These are phyloP conservation scores for Frankliniella intonsa DNA, from an alignment of 2,888 invertebrate genomes.

Conservation along the genomic window DNA sequence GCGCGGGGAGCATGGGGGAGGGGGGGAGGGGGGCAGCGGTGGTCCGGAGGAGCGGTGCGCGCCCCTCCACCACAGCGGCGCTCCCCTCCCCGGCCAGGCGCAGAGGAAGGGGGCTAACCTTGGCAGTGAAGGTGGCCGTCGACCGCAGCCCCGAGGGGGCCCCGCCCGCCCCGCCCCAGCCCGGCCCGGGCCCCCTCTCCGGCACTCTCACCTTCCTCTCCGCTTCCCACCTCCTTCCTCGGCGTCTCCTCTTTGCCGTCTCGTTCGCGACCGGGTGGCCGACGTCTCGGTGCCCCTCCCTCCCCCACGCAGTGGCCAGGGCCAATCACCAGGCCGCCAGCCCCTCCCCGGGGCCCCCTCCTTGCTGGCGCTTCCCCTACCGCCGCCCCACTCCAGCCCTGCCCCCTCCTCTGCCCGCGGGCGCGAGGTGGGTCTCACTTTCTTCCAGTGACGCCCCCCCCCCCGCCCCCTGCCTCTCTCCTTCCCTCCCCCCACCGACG, in stretches of 20 bases:
- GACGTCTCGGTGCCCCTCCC: too few relatives aligned
- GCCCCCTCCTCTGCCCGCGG: background rate
- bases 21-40: background rate
- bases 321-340: too few relatives aligned
- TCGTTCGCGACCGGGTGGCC: background rate
- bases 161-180: background rate
- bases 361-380: too few relatives aligned
- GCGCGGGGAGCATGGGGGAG: background rate
- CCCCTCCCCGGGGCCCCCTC: too few relatives aligned
- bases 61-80: too few relatives aligned
- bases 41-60: background rate
- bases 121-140: background rate
- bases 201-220: background rate
- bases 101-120: conserved; percentile 1
- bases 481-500: background rate
- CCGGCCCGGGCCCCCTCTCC: background rate
- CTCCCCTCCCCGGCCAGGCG: background rate
- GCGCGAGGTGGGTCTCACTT: background rate
- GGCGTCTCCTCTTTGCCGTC: background rate
- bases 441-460: background rate
- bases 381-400: background rate
- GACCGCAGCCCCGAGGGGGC: background rate
- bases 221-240: background rate
- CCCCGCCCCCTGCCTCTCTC: background rate
- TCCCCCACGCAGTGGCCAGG: too few relatives aligned